Percentiles rank a stretch among this genome's conserved stretches.
Evolutionary conservation across 1,140 invertebrate genomes (phyloP).

Genomic region (Eulimnadia texana): DNA sequence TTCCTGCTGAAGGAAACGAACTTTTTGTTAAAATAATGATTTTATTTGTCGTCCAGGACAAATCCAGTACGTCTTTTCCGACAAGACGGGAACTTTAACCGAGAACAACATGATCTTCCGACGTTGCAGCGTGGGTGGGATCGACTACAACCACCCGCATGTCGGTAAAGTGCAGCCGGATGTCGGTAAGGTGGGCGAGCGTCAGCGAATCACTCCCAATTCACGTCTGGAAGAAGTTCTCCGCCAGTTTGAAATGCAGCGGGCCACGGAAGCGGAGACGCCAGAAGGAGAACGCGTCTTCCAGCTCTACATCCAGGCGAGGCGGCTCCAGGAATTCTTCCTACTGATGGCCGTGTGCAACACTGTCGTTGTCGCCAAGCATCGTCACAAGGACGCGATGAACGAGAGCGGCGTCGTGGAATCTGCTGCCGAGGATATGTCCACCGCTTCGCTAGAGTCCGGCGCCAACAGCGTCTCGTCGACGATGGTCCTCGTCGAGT

Average conservation of each 20-base stretch:
- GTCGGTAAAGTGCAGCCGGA: neutral
- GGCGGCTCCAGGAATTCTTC: constrained; percentile 74
- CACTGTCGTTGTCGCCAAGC: constrained; percentile 82
- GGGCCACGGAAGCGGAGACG: constrained; percentile 25
- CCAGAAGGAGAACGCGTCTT: constrained; percentile 19
- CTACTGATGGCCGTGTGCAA: constrained; percentile 86
- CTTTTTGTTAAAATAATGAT: neutral
- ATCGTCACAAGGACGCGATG: constrained; percentile 50
- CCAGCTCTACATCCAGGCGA: constrained; percentile 24
- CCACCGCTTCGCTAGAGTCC: constrained; percentile 1
- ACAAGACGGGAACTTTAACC: constrained; percentile 94
- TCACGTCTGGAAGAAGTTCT: constrained; percentile 8
- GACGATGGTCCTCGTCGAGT: neutral
- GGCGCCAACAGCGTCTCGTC: neutral
- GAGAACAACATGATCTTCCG: constrained; percentile 96
- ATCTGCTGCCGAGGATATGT: constrained; percentile 1
- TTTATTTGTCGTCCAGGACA: constrained; percentile 24
- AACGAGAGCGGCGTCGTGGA: constrained; percentile 6
- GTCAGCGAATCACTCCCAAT: constrained; percentile 12
- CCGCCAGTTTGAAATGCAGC: constrained; percentile 11
- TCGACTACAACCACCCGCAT: constrained; percentile 68
- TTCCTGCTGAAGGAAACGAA: too few relatives aligned
- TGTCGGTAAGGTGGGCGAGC: constrained; percentile 6
- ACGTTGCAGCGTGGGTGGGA: constrained; percentile 69
- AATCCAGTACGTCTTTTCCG: constrained; percentile 91